These are phyloP conservation scores for Pomatorhinus ruficollis DNA, from an alignment of 2,113 vertebrate species.

Conservation along the genomic window DNA sequence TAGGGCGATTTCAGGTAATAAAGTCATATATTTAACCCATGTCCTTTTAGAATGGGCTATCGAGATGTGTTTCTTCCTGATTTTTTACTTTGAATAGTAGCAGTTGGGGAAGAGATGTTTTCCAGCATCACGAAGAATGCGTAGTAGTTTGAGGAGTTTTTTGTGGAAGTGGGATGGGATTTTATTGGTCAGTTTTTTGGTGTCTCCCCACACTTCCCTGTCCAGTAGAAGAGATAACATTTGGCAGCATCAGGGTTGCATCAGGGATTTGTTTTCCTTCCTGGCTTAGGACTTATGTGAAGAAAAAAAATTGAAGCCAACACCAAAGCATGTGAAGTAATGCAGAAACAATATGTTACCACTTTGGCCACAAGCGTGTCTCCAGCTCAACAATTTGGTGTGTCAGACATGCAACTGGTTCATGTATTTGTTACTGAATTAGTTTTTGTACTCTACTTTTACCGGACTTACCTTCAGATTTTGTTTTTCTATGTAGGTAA, in stretches of 20 bases:
- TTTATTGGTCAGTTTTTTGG: neutral
- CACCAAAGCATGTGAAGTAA: neutral
- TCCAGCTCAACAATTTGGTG: neutral
- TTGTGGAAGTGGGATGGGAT: neutral
- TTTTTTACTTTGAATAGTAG: neutral
- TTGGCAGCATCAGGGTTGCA: neutral
- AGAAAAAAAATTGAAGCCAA: neutral
- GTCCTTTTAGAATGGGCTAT: neutral
- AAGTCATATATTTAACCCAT: neutral
- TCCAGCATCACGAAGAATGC: neutral
- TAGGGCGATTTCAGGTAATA: constrained; percentile 92
- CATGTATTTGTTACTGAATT: neutral
- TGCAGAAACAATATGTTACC: neutral
- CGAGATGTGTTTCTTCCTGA: neutral
- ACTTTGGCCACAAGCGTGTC: neutral
- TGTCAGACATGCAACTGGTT: neutral
- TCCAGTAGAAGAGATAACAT: neutral
- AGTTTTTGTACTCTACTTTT: neutral
- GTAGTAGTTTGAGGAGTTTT: accelerated
- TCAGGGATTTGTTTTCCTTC: neutral
- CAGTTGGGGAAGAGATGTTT: neutral
- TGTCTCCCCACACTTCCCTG: neutral
- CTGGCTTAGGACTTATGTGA: neutral
- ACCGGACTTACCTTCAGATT: neutral
- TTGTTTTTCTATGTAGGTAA: neutral